Base-by-base conservation (phyloP, 2,113 vertebrate species). In the western clawed frog (Xenopus tropicalis) region DNA sequence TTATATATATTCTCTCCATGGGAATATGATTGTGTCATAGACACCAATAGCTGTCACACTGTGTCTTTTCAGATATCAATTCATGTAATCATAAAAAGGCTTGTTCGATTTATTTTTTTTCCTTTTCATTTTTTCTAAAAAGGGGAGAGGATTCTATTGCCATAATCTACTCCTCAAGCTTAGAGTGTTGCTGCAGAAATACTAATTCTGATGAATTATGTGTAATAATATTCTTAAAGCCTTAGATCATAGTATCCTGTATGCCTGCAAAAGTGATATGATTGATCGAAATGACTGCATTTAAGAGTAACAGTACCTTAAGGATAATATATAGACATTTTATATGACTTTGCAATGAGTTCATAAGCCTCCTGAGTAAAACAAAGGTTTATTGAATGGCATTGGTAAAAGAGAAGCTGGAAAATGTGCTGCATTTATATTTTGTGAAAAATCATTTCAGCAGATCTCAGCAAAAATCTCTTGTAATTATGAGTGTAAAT, bases 331-430 rank as follows among this genome's bases (percentile, higher is more conserved):
- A 24, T 56, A 68, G 14, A 37, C 62, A 43, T 43, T 64, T 59
- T 59, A 54, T 37, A 25, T 68, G 66, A 68, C 66, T 68, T 68
- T 68, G 66, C 24, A 68, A 68, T 56, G 66, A 68, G 8, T 54
- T 68, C 51, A 25, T 54, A 54, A 37, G 51, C 48, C 66, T 54
- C 66, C 6, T 54, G 66, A 68, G 66, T 54, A 54, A 29, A 56
- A 54, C 66, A 68, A 56, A 54, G 22, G 48, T 68, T 68, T 68
- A 68, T 68, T 68, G 37, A 68, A 48, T 68, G 46, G 48, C 66
- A 48, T 68, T 54, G 51, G 22, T 56, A 37, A 17, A 25, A 54
- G 25, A 42, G 12, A 43, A 20, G 57, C 22, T 10, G 14, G 22
- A 24, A 42, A 44, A 22, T 44, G 42, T 43, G 63, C 37, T 46